Evolutionary conservation across 1,140 invertebrate genomes (phyloP), one percentile per base, ranked within the genome.

Genomic region (Ptiloglossa arizonensis): DNA sequence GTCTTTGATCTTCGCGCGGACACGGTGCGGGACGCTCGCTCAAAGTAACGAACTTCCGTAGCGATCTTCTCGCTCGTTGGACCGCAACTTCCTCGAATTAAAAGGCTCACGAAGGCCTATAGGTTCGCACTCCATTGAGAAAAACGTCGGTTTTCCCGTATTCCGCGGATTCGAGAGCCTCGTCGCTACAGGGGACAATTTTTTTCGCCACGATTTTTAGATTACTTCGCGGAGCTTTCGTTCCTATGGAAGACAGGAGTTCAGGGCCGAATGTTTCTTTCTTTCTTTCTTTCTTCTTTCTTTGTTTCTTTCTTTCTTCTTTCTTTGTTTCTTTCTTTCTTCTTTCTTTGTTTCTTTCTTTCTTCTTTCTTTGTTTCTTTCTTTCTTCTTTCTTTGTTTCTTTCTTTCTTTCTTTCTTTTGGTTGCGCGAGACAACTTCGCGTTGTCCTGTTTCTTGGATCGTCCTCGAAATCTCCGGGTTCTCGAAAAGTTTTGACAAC

Each of bases 1-100:
- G 27, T 56, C 72, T 67, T 67, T 56, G 50, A 67, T 67, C 72
- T 67, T 17, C 9, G 3, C 27, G n/a, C 19, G 41, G 52, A 46
- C n/a, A n/a, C 9, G 62, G 56, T 46, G 44, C 50, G 11, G 5
- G 50, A 66, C 22, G 27, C 6, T 9, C n/a, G 15, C 11, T 5
- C 17, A 29, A 41, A 35, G 72, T 56, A 64, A 15, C 50, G 32
- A 74, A 67, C 35, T 67, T 74, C 67, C 32, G 6, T 2, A 35
- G 11, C 11, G 62, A 46, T 67, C 32, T 66, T 54, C 48, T 22
- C 19, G 27, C 27, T 46, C 27, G 24, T 66, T 66, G 35, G 22
- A 29, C 15, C 2, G 2, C 5, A 59, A 59, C 22, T 57, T 52
- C 27, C 6, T 24, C 35, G 68, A 69, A 35, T 35, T 57, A 59